phyloP scores from a whole-genome alignment of 2,888 invertebrate genomes.

The Heterodera filipjevi region DNA sequence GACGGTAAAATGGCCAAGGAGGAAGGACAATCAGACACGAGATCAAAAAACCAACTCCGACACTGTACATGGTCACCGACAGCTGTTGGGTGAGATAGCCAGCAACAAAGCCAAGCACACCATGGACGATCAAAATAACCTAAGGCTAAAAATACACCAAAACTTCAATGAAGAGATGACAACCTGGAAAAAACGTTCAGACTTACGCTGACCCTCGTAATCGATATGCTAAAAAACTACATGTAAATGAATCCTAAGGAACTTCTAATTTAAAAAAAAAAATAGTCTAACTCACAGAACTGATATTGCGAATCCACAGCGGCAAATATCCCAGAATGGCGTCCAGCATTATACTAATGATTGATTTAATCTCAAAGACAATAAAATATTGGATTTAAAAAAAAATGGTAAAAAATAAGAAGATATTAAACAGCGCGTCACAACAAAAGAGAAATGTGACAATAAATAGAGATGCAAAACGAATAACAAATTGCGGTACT shows the following conservation, averaged over 20 bases:
- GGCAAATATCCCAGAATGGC: slow-evolving; percentile 16
- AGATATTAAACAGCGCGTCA: too few relatives aligned
- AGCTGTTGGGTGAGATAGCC: slow-evolving; percentile 55
- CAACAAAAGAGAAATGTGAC: too few relatives aligned
- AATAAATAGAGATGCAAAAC: too few relatives aligned
- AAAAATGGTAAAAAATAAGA: too few relatives aligned
- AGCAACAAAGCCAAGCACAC: slow-evolving; percentile 57
- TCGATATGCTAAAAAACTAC: slow-evolving; percentile 23
- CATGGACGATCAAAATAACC: slow-evolving; percentile 56
- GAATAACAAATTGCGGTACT: too few relatives aligned
- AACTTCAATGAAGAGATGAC: background rate
- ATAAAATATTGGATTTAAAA: too few relatives aligned
- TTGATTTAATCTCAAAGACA: too few relatives aligned
- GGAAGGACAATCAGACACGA: slow-evolving; percentile 57
- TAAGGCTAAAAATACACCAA: slow-evolving; percentile 28
- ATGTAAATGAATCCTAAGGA: too few relatives aligned
- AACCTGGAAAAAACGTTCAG: slow-evolving; percentile 58
- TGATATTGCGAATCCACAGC: slow-evolving; percentile 8
- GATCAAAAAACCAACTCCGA: slow-evolving; percentile 52
- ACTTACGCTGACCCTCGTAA: slow-evolving; percentile 52
- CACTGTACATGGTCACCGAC: slow-evolving; percentile 43
- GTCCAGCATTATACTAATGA: background rate
- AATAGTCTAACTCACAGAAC: background rate
- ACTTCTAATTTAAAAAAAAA: background rate
- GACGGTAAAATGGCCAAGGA: slow-evolving; percentile 62